Evolutionary conservation across 2,888 invertebrate species (phyloP), one percentile per base, ranked within the genome.

Genomic region (Oxytorus armatus): DNA sequence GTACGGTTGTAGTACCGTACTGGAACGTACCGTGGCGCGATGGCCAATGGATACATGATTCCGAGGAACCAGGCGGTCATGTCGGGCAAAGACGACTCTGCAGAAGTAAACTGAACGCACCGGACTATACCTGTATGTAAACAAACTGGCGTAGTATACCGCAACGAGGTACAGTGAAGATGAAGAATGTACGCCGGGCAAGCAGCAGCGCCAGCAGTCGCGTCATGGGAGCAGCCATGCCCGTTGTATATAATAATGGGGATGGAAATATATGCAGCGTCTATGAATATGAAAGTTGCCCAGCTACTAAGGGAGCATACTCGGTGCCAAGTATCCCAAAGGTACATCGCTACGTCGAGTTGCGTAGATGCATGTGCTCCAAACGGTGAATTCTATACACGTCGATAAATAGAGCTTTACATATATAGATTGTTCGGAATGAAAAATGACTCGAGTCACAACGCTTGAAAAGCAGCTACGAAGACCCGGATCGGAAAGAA

Each of bases 211-310:
- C 70, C 70, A 72, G 66, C 39, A 61, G 10, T 3, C 36, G 77
- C 69, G 36, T 75, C 29, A 49, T 59, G 39, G 59, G 66, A 33
- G 55, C 57, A 59, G 51, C 61, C 33, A 61, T 55, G 70, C 33
- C 36, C 14, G 44, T 79, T 76, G 80, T 77, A 72, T 65, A 82
- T 82, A 78, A 82, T 88, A 86, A 88, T 86, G 80, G 81, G 83
- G 79, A 87, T 86, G 85, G 84, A 86, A 89, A 88, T 89, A 88
- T 89, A 89, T 87, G 87, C 87, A 88, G 85, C 86, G 86, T 87
- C 88, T 89, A 89, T 90, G 88, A 89, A 89, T 89, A 88, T 89
- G 88, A 89, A 90, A 89, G 89, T 89, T 88, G 85, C 84, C 82
- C 84, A 83, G 84, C 82, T 89, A 88, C 87, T 89, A 90, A 89